phyloP scores from a whole-genome alignment of 1,140 invertebrate species.

The Zaprionus ghesquierei region DNA sequence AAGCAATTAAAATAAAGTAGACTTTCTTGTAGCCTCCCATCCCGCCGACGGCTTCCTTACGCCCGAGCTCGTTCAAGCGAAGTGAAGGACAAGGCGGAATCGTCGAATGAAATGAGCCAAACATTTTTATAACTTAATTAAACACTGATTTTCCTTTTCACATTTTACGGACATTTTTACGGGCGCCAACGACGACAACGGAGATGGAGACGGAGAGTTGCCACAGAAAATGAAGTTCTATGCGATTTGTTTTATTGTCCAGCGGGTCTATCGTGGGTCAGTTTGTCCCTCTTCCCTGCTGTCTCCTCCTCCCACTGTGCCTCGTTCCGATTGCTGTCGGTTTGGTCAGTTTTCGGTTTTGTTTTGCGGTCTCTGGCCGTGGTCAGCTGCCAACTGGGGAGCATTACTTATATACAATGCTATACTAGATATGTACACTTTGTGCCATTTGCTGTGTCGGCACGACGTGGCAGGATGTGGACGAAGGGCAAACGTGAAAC shows the following conservation, averaged over 20 bases:
- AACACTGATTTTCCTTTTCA: conserved; percentile 69
- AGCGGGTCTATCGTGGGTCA: conserved; percentile 24
- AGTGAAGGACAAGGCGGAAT: not conserved
- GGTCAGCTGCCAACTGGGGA: conserved; percentile 69
- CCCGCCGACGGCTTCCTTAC: not conserved
- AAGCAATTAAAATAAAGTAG: not conserved
- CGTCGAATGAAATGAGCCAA: conserved; percentile 51
- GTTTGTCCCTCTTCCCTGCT: not conserved
- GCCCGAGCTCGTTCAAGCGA: not conserved
- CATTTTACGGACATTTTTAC: conserved; percentile 69
- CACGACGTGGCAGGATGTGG: conserved; percentile 36
- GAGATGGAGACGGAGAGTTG: not conserved
- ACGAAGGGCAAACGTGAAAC: conserved; percentile 38
- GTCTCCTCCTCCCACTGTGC: not conserved
- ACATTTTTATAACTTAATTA: conserved; percentile 79
- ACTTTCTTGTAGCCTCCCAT: not conserved
- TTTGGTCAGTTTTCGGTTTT: not conserved
- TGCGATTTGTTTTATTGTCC: conserved; percentile 79
- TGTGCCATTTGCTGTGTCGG: conserved; percentile 58
- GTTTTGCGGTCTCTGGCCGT: conserved; percentile 28
- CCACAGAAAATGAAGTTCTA: conserved; percentile 67
- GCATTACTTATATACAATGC: conserved; percentile 61
- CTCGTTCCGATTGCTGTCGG: not conserved
- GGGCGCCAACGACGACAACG: conserved; percentile 12
- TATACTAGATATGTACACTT: not conserved